Conservation (phyloP, 1,140 invertebrate species). For the Trichonephila clavata region DNA sequence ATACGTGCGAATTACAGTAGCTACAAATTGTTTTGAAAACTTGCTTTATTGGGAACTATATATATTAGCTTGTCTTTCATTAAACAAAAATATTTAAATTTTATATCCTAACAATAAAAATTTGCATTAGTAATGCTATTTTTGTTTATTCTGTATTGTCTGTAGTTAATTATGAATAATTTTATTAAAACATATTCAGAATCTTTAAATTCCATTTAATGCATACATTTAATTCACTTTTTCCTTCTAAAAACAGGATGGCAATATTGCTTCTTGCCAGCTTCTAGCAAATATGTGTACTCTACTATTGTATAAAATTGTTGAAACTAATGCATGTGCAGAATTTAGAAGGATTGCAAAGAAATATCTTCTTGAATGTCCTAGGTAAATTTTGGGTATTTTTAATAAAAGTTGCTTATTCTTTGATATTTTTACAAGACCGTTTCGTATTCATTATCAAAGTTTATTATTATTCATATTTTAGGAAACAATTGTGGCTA, state of each 20-base stretch:
- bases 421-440: neutral
- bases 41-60: too few relatives aligned
- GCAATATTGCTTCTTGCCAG: constrained; percentile 84
- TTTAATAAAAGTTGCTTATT: neutral
- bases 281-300: constrained; percentile 87
- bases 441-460: neutral
- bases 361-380: constrained; percentile 41
- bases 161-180: too few relatives aligned
- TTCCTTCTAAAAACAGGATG: neutral
- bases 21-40: too few relatives aligned
- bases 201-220: too few relatives aligned
- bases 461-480: neutral
- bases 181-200: too few relatives aligned
- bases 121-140: too few relatives aligned
- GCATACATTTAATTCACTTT: too few relatives aligned
- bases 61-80: too few relatives aligned
- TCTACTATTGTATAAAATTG: constrained; percentile 82
- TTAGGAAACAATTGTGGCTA: constrained; percentile 57
- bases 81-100: too few relatives aligned
- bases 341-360: constrained; percentile 51
- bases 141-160: too few relatives aligned
- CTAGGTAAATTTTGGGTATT: constrained; percentile 30
- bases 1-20: too few relatives aligned
- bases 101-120: too few relatives aligned
- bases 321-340: constrained; percentile 60